Evolutionary conservation across 1,140 invertebrate genomes (phyloP), one percentile per base, ranked within the genome.

Genomic region (Phocides pigmalion): DNA sequence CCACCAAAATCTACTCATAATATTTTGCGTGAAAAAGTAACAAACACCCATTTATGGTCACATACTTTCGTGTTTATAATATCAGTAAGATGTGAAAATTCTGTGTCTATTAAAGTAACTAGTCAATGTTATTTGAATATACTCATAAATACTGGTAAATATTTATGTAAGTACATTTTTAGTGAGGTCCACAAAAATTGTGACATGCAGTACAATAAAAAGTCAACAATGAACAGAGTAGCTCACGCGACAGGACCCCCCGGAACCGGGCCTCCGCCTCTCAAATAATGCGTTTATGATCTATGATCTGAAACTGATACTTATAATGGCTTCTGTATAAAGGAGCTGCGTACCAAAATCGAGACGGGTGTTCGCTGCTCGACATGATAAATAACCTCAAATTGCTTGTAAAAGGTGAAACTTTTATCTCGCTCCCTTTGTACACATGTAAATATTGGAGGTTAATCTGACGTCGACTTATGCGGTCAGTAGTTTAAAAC

Each of bases 271-370:
- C 67, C 67, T 50, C 66, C 66, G 74, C 63, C 61, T 75, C 69
- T 76, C 70, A 72, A 87, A 89, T 82, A 86, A 89, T 80, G 83
- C 82, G 67, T 84, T 86, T 88, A 91, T 91, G 89, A 91, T 91
- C 85, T 89, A 91, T 87, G 89, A 91, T 87, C 77, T 86, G 89
- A 87, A 91, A 91, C 79, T 85, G 89, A 91, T 91, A 89, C 85
- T 84, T 87, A 84, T 87, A 84, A 89, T 88, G 79, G 88, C 89
- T 89, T 87, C 89, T 83, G 87, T 89, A 87, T 87, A 84, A 83
- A 84, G 82, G 80, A 87, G 81, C 76, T 83, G 78, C 65, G 50
- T 69, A 84, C 79, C 73, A 80, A 81, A 84, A 81, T 66, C 75
- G 75, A 74, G 66, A 66, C 73, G 74, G 70, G 63, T 63, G 76